Percentiles rank a stretch among this genome's conserved stretches.
These are phyloP conservation scores for Perizoma flavofasciatum DNA, from an alignment of 2,888 invertebrate genomes.

Conservation along the genomic window DNA sequence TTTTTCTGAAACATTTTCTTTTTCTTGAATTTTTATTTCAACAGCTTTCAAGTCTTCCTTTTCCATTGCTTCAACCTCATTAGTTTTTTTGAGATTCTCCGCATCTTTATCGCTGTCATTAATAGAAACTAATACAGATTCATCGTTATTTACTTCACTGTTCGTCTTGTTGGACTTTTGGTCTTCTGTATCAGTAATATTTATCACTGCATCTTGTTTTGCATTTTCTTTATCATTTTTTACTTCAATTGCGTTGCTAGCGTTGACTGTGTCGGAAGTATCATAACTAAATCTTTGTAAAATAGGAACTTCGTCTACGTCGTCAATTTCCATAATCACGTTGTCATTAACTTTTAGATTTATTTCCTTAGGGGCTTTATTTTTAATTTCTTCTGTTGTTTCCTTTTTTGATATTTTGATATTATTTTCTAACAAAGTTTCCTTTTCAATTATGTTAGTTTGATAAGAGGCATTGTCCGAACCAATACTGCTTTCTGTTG, in stretches of 20 bases:
- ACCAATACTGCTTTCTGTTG: conserved; percentile 4
- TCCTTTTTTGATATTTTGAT: neutral
- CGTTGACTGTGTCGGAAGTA: neutral
- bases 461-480: conserved; percentile 1
- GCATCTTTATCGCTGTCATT: conserved; percentile 28
- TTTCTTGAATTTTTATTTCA: conserved; percentile 11
- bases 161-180: conserved; percentile 5
- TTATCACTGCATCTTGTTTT: conserved; percentile 15
- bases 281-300: neutral
- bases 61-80: conserved; percentile 27
- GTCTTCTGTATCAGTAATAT: conserved; percentile 22
- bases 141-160: conserved; percentile 12
- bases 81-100: neutral
- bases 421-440: conserved; percentile 4
- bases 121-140: conserved; percentile 12
- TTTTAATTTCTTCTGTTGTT: neutral
- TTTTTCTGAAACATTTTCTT: conserved; percentile 10
- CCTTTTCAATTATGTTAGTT: neutral
- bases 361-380: conserved; percentile 2
- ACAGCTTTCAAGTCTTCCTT: conserved; percentile 25
- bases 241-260: conserved; percentile 2
- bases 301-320: conserved; percentile 17
- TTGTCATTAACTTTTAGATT: conserved; percentile 8
- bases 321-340: conserved; percentile 31
- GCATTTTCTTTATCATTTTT: conserved; percentile 6